Percentiles rank a stretch among this genome's conserved stretches.
Conservation (phyloP, 2,113 vertebrate species). For the Neopipo cinnamomea region DNA sequence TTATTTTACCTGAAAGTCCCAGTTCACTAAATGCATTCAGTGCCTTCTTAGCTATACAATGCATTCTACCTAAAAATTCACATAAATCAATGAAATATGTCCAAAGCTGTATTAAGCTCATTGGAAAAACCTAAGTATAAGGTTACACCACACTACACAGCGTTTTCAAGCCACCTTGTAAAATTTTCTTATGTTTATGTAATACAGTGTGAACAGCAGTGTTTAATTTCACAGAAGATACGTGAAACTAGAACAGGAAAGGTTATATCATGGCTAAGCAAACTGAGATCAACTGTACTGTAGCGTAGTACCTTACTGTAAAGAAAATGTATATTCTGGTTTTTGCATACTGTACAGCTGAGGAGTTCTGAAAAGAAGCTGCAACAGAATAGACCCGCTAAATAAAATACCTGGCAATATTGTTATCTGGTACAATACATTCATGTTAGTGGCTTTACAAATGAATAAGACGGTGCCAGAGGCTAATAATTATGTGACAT, state of each 20-base stretch:
- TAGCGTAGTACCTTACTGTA: not conserved
- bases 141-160: not conserved
- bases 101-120: not conserved
- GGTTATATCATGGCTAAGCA: not conserved
- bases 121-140: not conserved
- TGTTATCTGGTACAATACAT: conserved; percentile 37
- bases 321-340: not conserved
- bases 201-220: not conserved
- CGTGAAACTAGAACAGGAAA: not conserved
- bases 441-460: conserved; percentile 44
- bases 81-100: not conserved
- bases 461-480: conserved; percentile 33
- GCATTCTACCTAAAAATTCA: not conserved
- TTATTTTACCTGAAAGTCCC: not conserved
- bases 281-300: not conserved
- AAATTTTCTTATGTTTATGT: not conserved
- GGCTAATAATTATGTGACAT: conserved; percentile 47
- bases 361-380: conserved; percentile 14
- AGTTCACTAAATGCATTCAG: not conserved
- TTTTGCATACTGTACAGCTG: not conserved
- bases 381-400: conserved; percentile 8
- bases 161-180: not conserved
- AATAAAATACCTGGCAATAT: conserved; percentile 45
- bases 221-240: not conserved
- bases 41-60: not conserved